phyloP scores from a whole-genome alignment of 1,140 invertebrate genomes.

The Ditylenchus dipsaci region DNA sequence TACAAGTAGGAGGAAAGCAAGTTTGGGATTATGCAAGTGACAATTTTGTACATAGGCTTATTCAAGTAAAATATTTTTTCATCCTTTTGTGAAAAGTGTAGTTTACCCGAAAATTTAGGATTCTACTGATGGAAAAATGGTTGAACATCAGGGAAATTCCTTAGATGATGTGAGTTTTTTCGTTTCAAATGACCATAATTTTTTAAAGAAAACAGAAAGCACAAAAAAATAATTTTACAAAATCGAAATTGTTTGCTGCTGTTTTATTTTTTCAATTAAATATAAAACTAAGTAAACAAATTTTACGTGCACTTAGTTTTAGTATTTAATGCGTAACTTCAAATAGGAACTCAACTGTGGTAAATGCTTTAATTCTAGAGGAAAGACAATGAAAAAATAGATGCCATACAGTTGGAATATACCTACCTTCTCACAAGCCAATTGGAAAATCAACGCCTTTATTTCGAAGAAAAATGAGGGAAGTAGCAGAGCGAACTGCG shows the following conservation, averaged over 20 bases:
- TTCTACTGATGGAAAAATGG: constrained; percentile 80
- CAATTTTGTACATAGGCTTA: constrained; percentile 63
- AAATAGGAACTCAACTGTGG: too few species aligned
- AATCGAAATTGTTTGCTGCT: too few species aligned
- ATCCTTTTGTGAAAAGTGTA: constrained; percentile 2
- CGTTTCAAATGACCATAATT: too few species aligned
- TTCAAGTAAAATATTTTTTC: constrained; percentile 30
- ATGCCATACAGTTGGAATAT: constrained; percentile 83
- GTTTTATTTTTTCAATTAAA: too few species aligned
- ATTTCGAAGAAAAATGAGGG: constrained; percentile 79
- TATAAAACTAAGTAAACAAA: too few species aligned
- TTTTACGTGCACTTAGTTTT: too few species aligned
- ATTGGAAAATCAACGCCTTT: constrained; percentile 83
- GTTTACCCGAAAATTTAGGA: neutral
- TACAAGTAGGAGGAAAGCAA: constrained; percentile 86
- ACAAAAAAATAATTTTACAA: too few species aligned
- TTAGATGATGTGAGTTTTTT: constrained; percentile 1
- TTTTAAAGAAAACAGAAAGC: too few species aligned
- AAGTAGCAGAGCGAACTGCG: constrained; percentile 63
- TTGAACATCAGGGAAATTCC: constrained; percentile 64
- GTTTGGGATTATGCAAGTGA: constrained; percentile 89
- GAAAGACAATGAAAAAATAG: constrained; percentile 76
- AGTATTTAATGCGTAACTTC: too few species aligned
- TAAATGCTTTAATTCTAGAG: constrained; percentile 42
- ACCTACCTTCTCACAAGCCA: constrained; percentile 94